Evolutionary conservation across 2,797 vertebrate genomes (phyloP).

Genomic region (Tapera naevia): DNA sequence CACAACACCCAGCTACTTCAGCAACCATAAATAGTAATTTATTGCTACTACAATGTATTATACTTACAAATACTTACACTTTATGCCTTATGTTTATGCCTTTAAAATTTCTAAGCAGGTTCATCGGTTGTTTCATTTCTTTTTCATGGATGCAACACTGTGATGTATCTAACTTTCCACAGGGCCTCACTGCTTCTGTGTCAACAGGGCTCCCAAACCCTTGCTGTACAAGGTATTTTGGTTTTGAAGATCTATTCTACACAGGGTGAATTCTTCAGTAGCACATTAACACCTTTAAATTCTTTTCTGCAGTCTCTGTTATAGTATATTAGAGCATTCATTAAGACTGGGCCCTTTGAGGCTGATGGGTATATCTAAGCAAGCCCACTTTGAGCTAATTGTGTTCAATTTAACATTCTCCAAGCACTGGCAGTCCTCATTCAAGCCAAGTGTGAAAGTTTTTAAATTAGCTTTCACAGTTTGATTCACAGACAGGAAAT

Average conservation of each 20-base stretch:
- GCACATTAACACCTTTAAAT: neutral
- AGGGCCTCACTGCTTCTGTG: neutral
- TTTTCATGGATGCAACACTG: neutral
- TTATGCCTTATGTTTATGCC: neutral
- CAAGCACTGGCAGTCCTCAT: slow-evolving; percentile 74
- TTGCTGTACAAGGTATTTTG: neutral
- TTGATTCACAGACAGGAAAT: slow-evolving; percentile 80
- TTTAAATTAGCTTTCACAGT: slow-evolving; percentile 82
- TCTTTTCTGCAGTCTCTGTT: neutral
- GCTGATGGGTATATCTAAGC: slow-evolving; percentile 50
- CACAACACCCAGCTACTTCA: neutral
- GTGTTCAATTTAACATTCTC: slow-evolving; percentile 71
- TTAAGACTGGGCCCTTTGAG: slow-evolving; percentile 25
- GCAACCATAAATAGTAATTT: neutral
- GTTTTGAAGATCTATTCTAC: neutral
- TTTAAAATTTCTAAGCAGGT: neutral
- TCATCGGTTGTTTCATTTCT: neutral
- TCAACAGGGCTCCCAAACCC: neutral
- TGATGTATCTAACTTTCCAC: neutral
- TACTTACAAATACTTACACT: neutral
- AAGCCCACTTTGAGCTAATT: slow-evolving; percentile 63
- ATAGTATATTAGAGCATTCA: slow-evolving; percentile 31
- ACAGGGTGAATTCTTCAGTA: neutral
- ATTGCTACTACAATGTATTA: neutral
- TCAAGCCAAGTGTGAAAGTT: slow-evolving; percentile 81